Conservation (phyloP, 2,113 vertebrate species). For the Apodemus speciosus region DNA sequence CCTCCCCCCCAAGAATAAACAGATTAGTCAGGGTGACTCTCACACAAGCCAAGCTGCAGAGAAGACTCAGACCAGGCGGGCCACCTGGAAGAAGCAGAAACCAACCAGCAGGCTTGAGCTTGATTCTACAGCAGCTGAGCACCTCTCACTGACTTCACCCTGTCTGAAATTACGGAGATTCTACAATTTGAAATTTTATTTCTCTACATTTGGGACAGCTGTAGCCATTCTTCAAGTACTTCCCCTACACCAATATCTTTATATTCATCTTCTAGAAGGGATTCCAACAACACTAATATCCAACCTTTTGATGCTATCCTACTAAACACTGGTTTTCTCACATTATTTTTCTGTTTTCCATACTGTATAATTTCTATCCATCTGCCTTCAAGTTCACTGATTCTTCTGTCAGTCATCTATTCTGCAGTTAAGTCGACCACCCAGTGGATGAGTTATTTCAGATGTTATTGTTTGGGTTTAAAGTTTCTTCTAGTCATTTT, state of each 20-base stretch:
- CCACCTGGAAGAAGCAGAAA: background rate
- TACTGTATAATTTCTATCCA: background rate
- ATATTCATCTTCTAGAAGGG: background rate
- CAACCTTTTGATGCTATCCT: background rate
- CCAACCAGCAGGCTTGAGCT: background rate
- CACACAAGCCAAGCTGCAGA: background rate
- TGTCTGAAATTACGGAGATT: background rate
- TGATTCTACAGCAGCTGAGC: background rate
- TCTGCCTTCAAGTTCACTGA: background rate
- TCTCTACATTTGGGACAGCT: background rate
- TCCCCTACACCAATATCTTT: background rate
- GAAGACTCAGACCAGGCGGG: background rate
- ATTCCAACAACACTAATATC: background rate
- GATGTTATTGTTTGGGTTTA: background rate
- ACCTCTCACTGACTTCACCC: background rate
- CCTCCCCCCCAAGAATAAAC: background rate
- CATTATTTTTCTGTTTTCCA: background rate
- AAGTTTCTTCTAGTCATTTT: background rate
- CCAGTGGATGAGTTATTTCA: background rate
- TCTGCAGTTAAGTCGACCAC: background rate
- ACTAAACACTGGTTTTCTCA: background rate
- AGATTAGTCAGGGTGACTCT: background rate
- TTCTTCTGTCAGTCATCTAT: background rate
- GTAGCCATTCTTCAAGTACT: background rate
- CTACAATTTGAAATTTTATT: background rate